Percentiles rank a stretch among this genome's conserved stretches.
Evolutionary conservation across 2,888 invertebrate genomes (phyloP).

Genomic region (Pyrgus malvae): DNA sequence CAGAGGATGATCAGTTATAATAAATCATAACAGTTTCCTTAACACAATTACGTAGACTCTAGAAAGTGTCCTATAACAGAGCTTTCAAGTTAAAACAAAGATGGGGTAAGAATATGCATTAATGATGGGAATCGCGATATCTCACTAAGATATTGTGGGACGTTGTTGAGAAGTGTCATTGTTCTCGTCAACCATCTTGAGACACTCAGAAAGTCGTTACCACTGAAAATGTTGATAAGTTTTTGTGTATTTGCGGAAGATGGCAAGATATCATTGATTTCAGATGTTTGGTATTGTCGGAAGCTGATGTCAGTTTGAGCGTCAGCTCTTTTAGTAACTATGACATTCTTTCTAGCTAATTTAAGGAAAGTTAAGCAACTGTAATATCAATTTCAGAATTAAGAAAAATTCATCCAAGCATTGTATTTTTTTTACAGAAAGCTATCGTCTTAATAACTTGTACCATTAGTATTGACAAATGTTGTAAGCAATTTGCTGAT

Average conservation of each 20-base stretch:
- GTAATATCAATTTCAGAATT: too few relatives aligned
- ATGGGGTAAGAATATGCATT: conserved; percentile 34
- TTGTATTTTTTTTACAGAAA: too few relatives aligned
- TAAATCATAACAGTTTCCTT: not conserved
- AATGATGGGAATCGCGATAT: conserved; percentile 41
- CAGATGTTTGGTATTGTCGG: too few relatives aligned
- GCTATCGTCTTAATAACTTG: too few relatives aligned
- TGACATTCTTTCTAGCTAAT: too few relatives aligned
- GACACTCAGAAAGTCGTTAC: not conserved
- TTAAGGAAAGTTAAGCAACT: too few relatives aligned
- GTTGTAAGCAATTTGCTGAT: too few relatives aligned
- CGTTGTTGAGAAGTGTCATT: conserved; percentile 5
- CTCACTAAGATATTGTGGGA: conserved; percentile 32
- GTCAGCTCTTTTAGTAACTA: too few relatives aligned
- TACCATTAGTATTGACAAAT: too few relatives aligned
- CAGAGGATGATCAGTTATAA: too few relatives aligned
- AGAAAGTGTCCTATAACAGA: conserved; percentile 20
- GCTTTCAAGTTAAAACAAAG: not conserved
- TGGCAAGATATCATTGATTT: not conserved
- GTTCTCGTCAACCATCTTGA: conserved; percentile 1
- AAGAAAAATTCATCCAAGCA: too few relatives aligned
- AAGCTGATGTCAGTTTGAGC: too few relatives aligned
- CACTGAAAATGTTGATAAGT: not conserved
- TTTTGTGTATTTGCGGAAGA: not conserved
- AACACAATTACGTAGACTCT: not conserved